Evolutionary conservation across 2,797 vertebrate genomes (phyloP), one percentile per base, ranked within the genome.

Genomic region (Muscicapa comitata): DNA sequence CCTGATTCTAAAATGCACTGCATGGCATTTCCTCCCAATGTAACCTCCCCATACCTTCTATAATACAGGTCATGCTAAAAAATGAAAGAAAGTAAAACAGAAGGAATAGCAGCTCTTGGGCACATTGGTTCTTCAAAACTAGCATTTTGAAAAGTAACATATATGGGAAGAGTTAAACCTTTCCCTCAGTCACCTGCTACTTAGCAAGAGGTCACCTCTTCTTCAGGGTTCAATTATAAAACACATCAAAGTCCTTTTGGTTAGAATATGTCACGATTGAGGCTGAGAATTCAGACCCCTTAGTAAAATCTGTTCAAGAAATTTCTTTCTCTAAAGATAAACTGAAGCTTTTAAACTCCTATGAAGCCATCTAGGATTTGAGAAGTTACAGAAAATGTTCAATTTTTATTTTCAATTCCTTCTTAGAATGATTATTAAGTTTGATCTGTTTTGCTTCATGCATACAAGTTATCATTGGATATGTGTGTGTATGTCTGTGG

Each of bases 401-500:
- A 0, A 16, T 54, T 61, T 81, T 68, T 68, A 63, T 40, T 94
- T 91, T 73, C 18, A 75, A 21, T 17, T 48, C 10, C 28, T 65
- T 5, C 24, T 73, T 19, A 70, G 40, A 38, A 53, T 5, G 23
- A 72, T 29, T 81, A 19, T 43, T 33, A 90, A 66, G 21, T 53
- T 70, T 70, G 13, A 86, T 15, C 55, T 85, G 4, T 48, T 62
- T 51, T 66, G 63, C 48, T 83, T 57, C 68, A 65, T n/a, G 38
- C 42, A 59, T 7, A 50, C 24, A 67, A 65, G 61, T 63, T 38
- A 18, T 31, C 9, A 58, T 10, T 28, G 13, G 6, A 17, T 6
- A 17, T 5, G 3, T 71, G 25, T 61, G 6, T 11, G 2, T 13
- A 16, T 3, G 2, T 20, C 28, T 63, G 0, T 5, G 14, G 31